Evolutionary conservation across 1,140 invertebrate species (phyloP), one percentile per base, ranked within the genome.

Genomic region (Triops cancriformis): DNA sequence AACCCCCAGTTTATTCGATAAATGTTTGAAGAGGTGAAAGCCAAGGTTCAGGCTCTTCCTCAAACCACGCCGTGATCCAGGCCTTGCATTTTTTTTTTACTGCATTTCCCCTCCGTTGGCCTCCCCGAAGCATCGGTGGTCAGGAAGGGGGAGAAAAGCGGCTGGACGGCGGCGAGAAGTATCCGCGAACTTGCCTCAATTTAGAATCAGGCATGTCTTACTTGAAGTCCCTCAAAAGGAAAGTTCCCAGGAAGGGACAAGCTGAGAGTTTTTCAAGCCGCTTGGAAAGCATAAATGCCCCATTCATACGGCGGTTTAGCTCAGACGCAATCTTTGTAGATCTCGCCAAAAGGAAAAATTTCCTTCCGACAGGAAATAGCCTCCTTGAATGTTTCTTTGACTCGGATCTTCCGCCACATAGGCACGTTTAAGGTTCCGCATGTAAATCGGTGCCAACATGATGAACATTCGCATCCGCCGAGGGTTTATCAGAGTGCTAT

Each of bases 1-100:
- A 64, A 64, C 51, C 51, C 51, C 10, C 51, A 14, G 18, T 64
- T 64, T 64, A 64, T 64, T 64, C 10, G 51, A n/a, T n/a, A 64
- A 64, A 64, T 64, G 51, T 64, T 64, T 23, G 3, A 5, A 23
- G 51, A 10, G 51, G 51, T 64, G 23, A 64, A 64, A 23, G 51
- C 51, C 51, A 64, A 64, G 51, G 18, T 64, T 64, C 51, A 1
- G 51, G 1, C 51, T 10, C 51, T 18, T 64, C 10, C 23, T 18
- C 51, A 64, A n/a, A 18, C 51, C 6, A 18, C 6, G 51, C 51
- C 6, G 23, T 64, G 51, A 64, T 64, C 51, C 51, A 1, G 23
- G 51, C 51, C 51, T 64, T 64, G 51, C 51, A 64, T 64, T 64
- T 64, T 64, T 64, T 64, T 64, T 64, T 64, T 64, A 64, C 51